phyloP scores from a whole-genome alignment of 1,140 invertebrate genomes.

The Heliconius nattereri region DNA sequence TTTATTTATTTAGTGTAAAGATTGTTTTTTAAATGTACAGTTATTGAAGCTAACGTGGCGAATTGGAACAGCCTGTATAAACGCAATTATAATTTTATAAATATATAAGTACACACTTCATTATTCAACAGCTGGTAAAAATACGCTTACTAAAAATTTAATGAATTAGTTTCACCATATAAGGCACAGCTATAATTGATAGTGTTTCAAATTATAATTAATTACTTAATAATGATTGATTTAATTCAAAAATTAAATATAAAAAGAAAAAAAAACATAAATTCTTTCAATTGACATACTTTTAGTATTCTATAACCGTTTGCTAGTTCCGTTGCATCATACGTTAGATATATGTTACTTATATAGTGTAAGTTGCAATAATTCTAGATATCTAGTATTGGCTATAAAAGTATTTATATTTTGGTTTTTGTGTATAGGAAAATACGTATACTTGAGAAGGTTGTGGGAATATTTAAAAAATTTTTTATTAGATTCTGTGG shows the following conservation, averaged over 20 bases:
- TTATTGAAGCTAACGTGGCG: no score
- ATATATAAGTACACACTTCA: no score
- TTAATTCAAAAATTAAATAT: neutral
- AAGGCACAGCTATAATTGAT: neutral
- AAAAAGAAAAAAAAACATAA: neutral
- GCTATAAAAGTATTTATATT: no score
- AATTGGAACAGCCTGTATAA: no score
- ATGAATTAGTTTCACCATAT: neutral
- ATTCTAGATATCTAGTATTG: no score
- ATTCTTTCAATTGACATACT: constrained; percentile 14
- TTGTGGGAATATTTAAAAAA: no score
- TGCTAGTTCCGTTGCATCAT: neutral
- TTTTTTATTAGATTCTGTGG: no score
- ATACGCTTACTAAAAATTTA: neutral
- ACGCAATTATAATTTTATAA: no score
- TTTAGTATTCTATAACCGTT: neutral
- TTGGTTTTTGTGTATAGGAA: no score
- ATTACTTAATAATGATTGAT: constrained; percentile 6
- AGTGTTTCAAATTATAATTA: constrained; percentile 5
- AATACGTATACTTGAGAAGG: no score
- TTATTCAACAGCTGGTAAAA: no score
- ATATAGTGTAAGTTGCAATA: neutral
- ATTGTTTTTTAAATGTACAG: no score
- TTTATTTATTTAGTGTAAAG: neutral
- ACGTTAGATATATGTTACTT: neutral